Conservation (phyloP, 1,140 invertebrate genomes). For the Drosophila kikkawai region DNA sequence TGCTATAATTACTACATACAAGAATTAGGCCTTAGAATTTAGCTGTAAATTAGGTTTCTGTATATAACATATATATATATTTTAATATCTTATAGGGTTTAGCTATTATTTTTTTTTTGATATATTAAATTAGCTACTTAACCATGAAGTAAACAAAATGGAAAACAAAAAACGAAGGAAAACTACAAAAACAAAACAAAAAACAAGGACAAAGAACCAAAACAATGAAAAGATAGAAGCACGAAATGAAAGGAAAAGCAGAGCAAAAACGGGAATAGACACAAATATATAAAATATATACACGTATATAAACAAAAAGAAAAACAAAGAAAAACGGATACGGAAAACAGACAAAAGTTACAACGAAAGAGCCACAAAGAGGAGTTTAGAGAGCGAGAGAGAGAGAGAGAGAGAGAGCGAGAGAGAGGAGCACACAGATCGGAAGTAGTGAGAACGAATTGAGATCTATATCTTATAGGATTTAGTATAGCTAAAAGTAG, state of each 20-base stretch:
- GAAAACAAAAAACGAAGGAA: constrained; percentile 19
- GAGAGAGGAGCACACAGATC: constrained; percentile 11
- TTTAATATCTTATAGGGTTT: constrained; percentile 6
- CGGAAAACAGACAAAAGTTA: constrained; percentile 50
- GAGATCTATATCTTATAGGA: constrained; percentile 14
- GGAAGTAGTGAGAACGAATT: not conserved
- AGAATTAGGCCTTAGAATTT: constrained; percentile 24
- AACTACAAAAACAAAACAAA: constrained; percentile 25
- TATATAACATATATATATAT: constrained; percentile 22
- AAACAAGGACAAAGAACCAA: constrained; percentile 45
- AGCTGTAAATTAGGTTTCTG: constrained; percentile 23
- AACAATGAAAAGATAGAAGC: constrained; percentile 28
- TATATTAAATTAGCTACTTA: constrained; percentile 55
- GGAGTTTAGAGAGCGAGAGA: constrained; percentile 4
- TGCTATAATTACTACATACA: constrained; percentile 17
- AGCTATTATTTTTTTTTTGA: constrained; percentile 23
- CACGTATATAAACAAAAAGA: constrained; percentile 6
- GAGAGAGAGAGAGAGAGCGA: not conserved
- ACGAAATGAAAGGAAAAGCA: constrained; percentile 22
- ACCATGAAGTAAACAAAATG: constrained; percentile 56
- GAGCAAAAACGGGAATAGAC: constrained; percentile 17
- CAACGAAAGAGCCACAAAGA: constrained; percentile 52
- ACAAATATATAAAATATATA: constrained; percentile 22
- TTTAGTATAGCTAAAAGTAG: constrained; percentile 45
- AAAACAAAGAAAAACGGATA: constrained; percentile 39